phyloP scores from a whole-genome alignment of 2,113 vertebrate species.

The Callaeas wilsoni region DNA sequence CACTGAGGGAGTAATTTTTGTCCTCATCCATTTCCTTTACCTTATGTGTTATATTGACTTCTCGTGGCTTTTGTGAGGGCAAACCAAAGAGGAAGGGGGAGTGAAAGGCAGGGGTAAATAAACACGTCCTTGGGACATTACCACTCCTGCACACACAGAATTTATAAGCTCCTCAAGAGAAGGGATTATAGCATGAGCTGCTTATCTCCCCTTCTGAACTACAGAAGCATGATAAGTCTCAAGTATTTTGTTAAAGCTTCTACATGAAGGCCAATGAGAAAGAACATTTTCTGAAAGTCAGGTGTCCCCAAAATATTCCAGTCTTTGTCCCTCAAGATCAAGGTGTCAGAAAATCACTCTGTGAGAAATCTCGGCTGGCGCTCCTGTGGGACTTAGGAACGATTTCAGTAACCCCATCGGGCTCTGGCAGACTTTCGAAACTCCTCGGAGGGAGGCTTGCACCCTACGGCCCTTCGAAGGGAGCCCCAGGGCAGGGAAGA shows the following conservation, averaged over 20 bases:
- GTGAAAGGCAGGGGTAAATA: neutral
- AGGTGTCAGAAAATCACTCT: neutral
- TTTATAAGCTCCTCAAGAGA: neutral
- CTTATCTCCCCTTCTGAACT: neutral
- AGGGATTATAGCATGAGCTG: conserved; percentile 5
- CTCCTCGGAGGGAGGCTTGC: neutral
- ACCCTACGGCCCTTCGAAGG: neutral
- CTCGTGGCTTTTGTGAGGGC: neutral
- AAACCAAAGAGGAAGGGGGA: neutral
- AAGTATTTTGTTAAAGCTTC: neutral
- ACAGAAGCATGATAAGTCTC: neutral
- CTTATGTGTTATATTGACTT: neutral
- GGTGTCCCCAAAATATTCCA: neutral
- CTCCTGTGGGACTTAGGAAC: neutral
- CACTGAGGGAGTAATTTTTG: neutral
- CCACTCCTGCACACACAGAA: neutral
- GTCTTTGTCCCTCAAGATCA: neutral
- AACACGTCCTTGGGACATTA: neutral
- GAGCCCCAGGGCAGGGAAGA: neutral
- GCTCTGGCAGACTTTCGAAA: neutral
- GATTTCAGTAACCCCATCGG: rapidly evolving
- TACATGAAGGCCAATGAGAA: neutral
- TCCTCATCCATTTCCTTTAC: neutral
- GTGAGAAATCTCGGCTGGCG: neutral
- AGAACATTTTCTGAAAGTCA: neutral